Evolutionary conservation across 2,797 vertebrate species (phyloP).

Genomic region (Novumbra hubbsi): DNA sequence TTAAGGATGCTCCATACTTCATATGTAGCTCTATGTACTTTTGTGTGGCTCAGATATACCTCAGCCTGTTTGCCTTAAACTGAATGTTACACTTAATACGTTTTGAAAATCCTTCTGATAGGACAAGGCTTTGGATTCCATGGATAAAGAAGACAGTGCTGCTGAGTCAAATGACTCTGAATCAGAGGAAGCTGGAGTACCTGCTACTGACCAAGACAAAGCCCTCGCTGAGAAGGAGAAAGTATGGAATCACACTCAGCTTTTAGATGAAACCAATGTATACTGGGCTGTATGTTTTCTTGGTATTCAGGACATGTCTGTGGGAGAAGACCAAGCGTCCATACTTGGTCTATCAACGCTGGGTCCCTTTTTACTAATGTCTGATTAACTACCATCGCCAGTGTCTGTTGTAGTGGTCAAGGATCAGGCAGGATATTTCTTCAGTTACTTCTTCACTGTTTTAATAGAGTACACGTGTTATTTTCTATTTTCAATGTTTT

Average conservation of each 20-base stretch:
- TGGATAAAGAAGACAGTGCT: slow-evolving; percentile 87
- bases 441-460: background rate
- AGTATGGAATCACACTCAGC: slow-evolving; percentile 40
- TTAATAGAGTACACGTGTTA: background rate
- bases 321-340: background rate
- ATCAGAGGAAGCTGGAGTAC: slow-evolving; percentile 78
- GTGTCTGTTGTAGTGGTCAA: background rate
- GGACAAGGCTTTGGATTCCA: slow-evolving; percentile 87
- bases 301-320: background rate
- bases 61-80: background rate
- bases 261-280: background rate
- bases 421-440: background rate
- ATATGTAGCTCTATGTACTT: too few relatives aligned
- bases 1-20: too few relatives aligned
- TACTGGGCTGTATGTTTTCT: background rate
- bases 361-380: too few relatives aligned
- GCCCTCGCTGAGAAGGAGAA: slow-evolving; percentile 87
- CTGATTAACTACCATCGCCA: background rate
- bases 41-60: too few relatives aligned
- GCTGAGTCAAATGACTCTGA: slow-evolving; percentile 89
- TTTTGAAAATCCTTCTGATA: slow-evolving; percentile 50
- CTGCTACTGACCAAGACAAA: slow-evolving; percentile 74
- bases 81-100: background rate
- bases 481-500: slow-evolving; percentile 16
- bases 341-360: background rate